Evolutionary conservation across 2,797 vertebrate species (phyloP).

Genomic region (Tragelaphus oryx): DNA sequence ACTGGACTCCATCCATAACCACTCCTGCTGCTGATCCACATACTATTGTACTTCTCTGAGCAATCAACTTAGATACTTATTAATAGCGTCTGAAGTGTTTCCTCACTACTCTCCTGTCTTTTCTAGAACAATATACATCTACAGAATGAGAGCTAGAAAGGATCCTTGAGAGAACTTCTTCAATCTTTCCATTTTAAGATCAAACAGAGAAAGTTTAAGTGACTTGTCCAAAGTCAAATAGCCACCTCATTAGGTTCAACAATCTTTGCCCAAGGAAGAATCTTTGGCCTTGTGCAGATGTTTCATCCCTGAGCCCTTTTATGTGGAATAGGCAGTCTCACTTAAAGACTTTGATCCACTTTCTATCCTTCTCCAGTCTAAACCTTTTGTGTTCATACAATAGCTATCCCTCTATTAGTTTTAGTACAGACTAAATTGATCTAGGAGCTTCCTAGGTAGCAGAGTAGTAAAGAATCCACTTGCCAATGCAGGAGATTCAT

Average conservation of each 20-base stretch:
- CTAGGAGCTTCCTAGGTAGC: neutral
- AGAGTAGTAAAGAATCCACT: neutral
- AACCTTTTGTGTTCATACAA: neutral
- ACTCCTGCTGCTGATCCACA: neutral
- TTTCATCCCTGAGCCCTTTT: neutral
- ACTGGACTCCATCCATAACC: neutral
- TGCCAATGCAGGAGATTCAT: neutral
- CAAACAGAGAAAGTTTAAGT: neutral
- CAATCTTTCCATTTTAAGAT: conserved; percentile 21
- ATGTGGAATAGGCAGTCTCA: neutral
- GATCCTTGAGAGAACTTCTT: conserved; percentile 6
- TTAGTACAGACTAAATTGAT: conserved; percentile 2
- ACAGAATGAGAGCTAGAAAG: neutral
- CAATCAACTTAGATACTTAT: neutral
- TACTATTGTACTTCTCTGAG: neutral
- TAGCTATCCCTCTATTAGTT: neutral
- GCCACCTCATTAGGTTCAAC: neutral
- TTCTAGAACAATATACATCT: neutral
- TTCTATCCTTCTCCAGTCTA: neutral
- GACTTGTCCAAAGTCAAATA: neutral
- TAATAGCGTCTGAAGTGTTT: neutral
- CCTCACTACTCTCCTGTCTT: neutral
- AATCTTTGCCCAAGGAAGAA: neutral
- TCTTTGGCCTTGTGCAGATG: neutral
- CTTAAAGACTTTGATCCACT: neutral